These are phyloP conservation scores for Heliconius hewitsoni DNA, from an alignment of 1,140 invertebrate genomes.

Conservation along the genomic window DNA sequence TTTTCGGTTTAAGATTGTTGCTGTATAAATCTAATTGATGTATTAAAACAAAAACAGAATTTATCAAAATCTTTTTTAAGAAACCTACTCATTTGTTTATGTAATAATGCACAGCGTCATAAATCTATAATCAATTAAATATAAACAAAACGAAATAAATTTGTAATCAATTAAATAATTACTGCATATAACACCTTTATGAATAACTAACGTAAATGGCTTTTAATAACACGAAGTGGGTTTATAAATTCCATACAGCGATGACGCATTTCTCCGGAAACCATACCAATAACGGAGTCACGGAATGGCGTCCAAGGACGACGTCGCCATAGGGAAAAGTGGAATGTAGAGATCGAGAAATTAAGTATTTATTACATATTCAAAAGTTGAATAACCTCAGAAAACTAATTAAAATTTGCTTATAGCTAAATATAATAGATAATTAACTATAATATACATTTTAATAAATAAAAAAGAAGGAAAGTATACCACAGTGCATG, in stretches of 20 bases:
- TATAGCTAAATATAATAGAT: too few relatives aligned
- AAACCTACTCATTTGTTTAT: neutral
- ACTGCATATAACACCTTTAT: neutral
- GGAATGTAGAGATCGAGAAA: neutral
- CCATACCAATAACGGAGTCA: constrained; percentile 4
- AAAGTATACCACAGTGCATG: neutral
- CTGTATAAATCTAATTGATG: too few relatives aligned
- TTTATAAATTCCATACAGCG: neutral
- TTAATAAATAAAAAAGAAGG: neutral
- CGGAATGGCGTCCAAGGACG: constrained; percentile 10
- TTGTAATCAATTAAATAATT: neutral
- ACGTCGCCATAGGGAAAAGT: neutral
- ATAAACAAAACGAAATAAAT: neutral
- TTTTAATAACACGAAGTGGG: neutral
- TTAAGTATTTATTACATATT: neutral
- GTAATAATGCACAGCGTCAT: neutral
- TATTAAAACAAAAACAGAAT: too few relatives aligned
- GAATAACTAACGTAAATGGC: neutral
- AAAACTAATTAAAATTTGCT: neutral
- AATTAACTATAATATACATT: too few relatives aligned
- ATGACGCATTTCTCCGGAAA: constrained; percentile 13
- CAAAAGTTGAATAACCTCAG: neutral
- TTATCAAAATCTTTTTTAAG: too few relatives aligned
- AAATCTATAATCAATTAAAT: neutral
- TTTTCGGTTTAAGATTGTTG: too few relatives aligned